phyloP scores from a whole-genome alignment of 2,113 vertebrate genomes.

The Atlantisia rogersi region DNA sequence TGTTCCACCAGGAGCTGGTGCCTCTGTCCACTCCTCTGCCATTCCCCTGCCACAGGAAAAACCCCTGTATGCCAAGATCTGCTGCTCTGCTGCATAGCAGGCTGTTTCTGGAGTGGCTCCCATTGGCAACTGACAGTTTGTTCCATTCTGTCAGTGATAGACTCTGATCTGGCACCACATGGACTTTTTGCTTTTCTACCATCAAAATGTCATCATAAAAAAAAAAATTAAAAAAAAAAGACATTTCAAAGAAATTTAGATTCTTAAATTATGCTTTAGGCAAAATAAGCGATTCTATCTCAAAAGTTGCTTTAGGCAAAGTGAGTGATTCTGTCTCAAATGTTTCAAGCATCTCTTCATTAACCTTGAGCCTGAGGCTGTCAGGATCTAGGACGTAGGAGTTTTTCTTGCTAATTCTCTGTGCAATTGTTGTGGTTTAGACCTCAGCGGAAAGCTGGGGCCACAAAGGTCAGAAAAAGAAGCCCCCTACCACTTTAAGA shows the following conservation, averaged over 20 bases:
- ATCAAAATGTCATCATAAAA: neutral
- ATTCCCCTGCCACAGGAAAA: neutral
- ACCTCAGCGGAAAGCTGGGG: too few relatives aligned
- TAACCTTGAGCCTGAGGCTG: neutral
- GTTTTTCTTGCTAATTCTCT: neutral
- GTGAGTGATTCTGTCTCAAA: neutral
- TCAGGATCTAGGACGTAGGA: neutral
- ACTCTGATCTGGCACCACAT: neutral
- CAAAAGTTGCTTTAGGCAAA: neutral
- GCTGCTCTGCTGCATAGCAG: too few relatives aligned
- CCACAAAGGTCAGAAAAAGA: too few relatives aligned
- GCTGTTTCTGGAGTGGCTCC: too few relatives aligned
- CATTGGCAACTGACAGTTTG: neutral
- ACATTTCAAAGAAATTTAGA: neutral
- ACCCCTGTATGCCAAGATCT: too few relatives aligned
- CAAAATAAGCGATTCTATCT: neutral
- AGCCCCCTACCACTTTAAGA: too few relatives aligned
- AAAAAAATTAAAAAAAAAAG: too few relatives aligned
- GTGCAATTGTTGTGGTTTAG: too few relatives aligned
- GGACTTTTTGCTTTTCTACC: neutral
- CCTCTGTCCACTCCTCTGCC: neutral
- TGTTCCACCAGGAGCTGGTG: neutral
- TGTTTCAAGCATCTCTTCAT: neutral
- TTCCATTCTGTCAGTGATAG: neutral
- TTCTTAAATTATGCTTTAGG: neutral